Conservation (phyloP, 2,888 invertebrate species). For the Apoda limacodes region DNA sequence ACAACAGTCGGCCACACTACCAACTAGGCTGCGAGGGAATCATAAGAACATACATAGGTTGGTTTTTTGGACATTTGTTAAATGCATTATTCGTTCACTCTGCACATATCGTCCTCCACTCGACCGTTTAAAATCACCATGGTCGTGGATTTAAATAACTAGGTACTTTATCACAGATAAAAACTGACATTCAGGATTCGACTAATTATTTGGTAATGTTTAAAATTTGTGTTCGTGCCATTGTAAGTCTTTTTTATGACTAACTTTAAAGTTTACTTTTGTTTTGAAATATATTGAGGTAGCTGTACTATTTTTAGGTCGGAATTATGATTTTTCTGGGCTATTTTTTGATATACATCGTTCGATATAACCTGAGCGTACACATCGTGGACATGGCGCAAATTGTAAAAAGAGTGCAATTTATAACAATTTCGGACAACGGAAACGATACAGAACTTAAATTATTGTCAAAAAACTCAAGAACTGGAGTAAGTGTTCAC, state of each 20-base stretch:
- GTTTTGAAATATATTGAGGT: background rate
- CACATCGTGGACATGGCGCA: constrained; percentile 56
- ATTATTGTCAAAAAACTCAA: too few relatives aligned
- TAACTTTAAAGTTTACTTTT: background rate
- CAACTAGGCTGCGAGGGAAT: too few relatives aligned
- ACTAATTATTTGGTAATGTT: constrained; percentile 32
- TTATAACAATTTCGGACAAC: too few relatives aligned
- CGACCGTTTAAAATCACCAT: too few relatives aligned
- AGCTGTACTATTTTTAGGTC: constrained; percentile 32
- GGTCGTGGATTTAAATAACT: constrained; percentile 2
- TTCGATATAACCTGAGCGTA: constrained; percentile 55
- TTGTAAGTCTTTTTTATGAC: constrained; percentile 34
- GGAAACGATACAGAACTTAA: too few relatives aligned
- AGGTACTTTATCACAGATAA: constrained; percentile 1
- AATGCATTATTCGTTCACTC: too few relatives aligned
- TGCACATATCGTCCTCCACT: too few relatives aligned
- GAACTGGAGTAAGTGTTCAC: too few relatives aligned
- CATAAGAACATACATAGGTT: too few relatives aligned
- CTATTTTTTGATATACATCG: constrained; percentile 55
- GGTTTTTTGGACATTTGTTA: too few relatives aligned
- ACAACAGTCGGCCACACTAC: too few relatives aligned
- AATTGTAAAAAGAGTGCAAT: constrained; percentile 22
- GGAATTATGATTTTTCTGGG: constrained; percentile 71
- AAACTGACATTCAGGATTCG: constrained; percentile 12
- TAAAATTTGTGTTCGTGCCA: constrained; percentile 46